Evolutionary conservation across 1,140 invertebrate species (phyloP).

Genomic region (Apis laboriosa): DNA sequence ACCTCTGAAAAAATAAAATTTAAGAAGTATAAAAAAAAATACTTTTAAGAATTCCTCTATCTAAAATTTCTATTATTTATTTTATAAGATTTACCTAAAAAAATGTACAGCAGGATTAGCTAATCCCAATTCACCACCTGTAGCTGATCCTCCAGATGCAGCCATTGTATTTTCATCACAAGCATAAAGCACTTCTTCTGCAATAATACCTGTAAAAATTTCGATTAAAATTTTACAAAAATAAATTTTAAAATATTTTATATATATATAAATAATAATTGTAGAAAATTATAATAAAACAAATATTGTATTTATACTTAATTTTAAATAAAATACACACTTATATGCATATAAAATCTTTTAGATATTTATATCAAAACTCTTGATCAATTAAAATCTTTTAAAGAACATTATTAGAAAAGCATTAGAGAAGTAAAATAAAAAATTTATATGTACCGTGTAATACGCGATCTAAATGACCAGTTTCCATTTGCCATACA

Average conservation of each 20-base stretch:
- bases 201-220: slow-evolving; percentile 88
- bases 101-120: slow-evolving; percentile 97
- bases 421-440: background rate
- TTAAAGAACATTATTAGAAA: background rate
- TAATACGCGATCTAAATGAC: slow-evolving; percentile 96
- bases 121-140: slow-evolving; percentile 87
- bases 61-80: slow-evolving; percentile 26
- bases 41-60: background rate
- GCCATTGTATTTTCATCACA: slow-evolving; percentile 93
- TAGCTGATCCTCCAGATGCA: slow-evolving; percentile 82
- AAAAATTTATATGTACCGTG: slow-evolving; percentile 83
- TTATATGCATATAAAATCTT: background rate
- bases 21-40: slow-evolving; percentile 26
- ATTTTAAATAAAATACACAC: no score
- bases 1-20: slow-evolving; percentile 83
- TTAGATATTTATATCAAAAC: no score
- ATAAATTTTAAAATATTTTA: background rate
- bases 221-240: slow-evolving; percentile 14
- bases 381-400: no score
- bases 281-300: background rate
- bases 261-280: background rate
- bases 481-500: slow-evolving; percentile 99
- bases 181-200: slow-evolving; percentile 97
- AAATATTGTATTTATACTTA: background rate
- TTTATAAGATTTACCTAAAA: slow-evolving; percentile 85